phyloP scores from a whole-genome alignment of 2,888 invertebrate species.

The Autographa gamma region DNA sequence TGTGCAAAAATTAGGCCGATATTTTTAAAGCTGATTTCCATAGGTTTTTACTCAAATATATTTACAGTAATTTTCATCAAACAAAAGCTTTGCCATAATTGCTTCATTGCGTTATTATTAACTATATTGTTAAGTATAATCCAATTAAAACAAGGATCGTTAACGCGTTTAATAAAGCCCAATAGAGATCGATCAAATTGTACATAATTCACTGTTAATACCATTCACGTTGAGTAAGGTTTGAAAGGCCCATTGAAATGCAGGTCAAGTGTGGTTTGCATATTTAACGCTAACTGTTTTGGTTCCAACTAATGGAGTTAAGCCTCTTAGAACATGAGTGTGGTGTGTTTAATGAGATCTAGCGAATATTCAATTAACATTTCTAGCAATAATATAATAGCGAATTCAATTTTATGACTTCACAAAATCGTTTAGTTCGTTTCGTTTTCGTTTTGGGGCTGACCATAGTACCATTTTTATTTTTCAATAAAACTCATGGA shows the following conservation, averaged over 20 bases:
- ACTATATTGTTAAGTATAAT: background rate
- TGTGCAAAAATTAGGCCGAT: too few relatives aligned
- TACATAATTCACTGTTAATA: conserved; percentile 31
- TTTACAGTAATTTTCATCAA: too few relatives aligned
- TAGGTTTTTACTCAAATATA: too few relatives aligned
- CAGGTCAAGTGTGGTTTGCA: conserved; percentile 72
- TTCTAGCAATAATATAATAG: background rate
- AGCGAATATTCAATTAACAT: conserved; percentile 12
- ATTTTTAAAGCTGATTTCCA: too few relatives aligned
- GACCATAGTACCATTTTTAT: too few relatives aligned
- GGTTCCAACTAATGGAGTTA: conserved; percentile 70
- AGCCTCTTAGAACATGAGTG: background rate
- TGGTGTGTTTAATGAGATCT: conserved; percentile 31
- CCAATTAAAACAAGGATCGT: background rate
- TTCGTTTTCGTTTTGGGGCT: too few relatives aligned
- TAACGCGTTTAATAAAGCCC: background rate
- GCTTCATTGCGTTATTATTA: background rate
- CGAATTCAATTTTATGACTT: background rate
- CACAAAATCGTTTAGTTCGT: too few relatives aligned
- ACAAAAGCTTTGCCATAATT: too few relatives aligned
- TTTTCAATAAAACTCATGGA: too few relatives aligned
- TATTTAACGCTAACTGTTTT: conserved; percentile 72
- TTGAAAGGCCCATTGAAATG: conserved; percentile 60
- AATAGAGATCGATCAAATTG: conserved; percentile 14
- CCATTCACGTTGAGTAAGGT: conserved; percentile 43